Evolutionary conservation across 2,888 invertebrate genomes (phyloP), one percentile per base, ranked within the genome.

Genomic region (Atethmia centrago): DNA sequence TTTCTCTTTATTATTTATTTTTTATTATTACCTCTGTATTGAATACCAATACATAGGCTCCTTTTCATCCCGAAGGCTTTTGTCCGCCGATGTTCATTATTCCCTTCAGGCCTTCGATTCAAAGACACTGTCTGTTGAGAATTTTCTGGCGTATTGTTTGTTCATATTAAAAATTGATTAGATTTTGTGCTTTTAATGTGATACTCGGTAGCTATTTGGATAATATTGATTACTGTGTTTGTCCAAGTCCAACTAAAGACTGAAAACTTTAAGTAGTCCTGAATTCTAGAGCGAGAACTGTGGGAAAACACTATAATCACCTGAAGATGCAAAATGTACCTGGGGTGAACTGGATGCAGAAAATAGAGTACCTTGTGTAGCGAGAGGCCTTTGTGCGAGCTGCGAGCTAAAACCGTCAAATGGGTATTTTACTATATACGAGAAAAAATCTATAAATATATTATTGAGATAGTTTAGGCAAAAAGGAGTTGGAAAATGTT

Each of bases 31-130:
- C 87, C 84, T 80, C 83, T 84, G 88, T 88, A 84, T 87, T 87
- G 88, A 92, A 92, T 91, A 91, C 89, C 89, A 91, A 92, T 92
- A 90, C 84, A 81, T 87, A 85, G 83, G 85, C 91, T 91, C 71
- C 76, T 90, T 90, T 92, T 88, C 89, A 90, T 90, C 86, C 78
- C 76, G 67, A n/a, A 69, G 47, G 63, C 83, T 79, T 84, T 88
- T 87, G 85, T 86, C 73, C 75, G 70, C 12, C 31, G 56, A 70
- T 71, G 66, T 79, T 87, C 72, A 84, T 80, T 84, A 80, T 86
- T 83, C 74, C 70, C 77, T 77, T 62, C 49, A 63, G 71, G 56
- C 66, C 31, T 66, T 74, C 72, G 66, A 71, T 76, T 74, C 73
- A 69, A 69, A 73, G 72, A 82, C 63, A 71, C 58, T 75, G 75